These are phyloP conservation scores for Athalia cordata DNA, from an alignment of 2,888 invertebrate species.

Conservation along the genomic window DNA sequence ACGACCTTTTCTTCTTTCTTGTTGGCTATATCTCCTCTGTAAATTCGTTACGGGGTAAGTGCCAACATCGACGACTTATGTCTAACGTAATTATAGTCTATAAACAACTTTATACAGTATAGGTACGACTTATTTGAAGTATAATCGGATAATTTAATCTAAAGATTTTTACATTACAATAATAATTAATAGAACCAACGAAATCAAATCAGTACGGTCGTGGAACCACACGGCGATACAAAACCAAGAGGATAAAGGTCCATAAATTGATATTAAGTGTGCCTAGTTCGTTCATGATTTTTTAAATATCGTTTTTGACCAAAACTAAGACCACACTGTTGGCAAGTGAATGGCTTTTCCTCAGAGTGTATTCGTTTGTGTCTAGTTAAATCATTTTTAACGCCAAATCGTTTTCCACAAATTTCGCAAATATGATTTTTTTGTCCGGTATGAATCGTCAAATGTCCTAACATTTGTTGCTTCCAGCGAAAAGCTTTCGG, in stretches of 20 bases:
- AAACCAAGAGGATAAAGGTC: background rate
- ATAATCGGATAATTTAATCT: too few species aligned
- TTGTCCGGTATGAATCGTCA: slow-evolving; percentile 73
- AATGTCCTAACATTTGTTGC: slow-evolving; percentile 74
- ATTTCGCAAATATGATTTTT: slow-evolving; percentile 73
- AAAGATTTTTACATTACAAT: too few species aligned
- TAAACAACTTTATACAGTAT: too few species aligned
- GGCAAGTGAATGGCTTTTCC: slow-evolving; percentile 73
- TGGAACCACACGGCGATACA: too few species aligned
- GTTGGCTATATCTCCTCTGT: too few species aligned
- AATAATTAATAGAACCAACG: too few species aligned
- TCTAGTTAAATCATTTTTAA: slow-evolving; percentile 75
- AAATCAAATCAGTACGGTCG: too few species aligned
- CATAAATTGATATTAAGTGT: slow-evolving; percentile 47
- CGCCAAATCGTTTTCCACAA: slow-evolving; percentile 75
- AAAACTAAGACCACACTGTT: slow-evolving; percentile 74
- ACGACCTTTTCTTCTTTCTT: too few species aligned
- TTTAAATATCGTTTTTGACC: slow-evolving; percentile 76
- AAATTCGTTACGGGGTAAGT: too few species aligned
- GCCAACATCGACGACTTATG: too few species aligned
- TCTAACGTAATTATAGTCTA: too few species aligned
- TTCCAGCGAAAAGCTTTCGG: slow-evolving; percentile 74
- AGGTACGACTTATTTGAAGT: too few species aligned
- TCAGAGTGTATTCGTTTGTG: slow-evolving; percentile 76
- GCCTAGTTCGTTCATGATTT: slow-evolving; percentile 70